Evolutionary conservation across 2,888 invertebrate species (phyloP).

Genomic region (Drosophila melanocephala): DNA sequence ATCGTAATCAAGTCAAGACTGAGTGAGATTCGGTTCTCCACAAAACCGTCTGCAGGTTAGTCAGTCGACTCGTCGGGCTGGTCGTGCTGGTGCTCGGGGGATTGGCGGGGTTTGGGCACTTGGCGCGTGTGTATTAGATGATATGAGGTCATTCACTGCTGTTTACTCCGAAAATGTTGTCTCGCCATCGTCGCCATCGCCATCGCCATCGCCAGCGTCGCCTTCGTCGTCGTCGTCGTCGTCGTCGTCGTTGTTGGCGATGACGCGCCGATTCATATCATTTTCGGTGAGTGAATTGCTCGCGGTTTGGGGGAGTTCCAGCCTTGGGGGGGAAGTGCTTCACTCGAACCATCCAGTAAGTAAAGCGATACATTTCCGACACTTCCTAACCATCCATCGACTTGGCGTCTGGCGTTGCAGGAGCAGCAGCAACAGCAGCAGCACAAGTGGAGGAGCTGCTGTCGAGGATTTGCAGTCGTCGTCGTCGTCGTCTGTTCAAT

Average conservation of each 20-base stretch:
- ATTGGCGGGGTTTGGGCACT: slow-evolving; percentile 65
- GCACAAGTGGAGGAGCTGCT: background rate
- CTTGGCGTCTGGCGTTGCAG: slow-evolving; percentile 54
- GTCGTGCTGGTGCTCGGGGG: background rate
- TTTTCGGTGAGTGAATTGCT: slow-evolving; percentile 22
- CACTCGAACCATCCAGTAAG: slow-evolving; percentile 29
- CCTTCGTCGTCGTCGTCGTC: slow-evolving; percentile 23
- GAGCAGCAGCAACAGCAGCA: slow-evolving; percentile 3
- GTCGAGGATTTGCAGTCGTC: slow-evolving; percentile 32
- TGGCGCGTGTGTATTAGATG: slow-evolving; percentile 84
- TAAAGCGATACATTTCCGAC: slow-evolving; percentile 76
- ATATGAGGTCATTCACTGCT: slow-evolving; percentile 84
- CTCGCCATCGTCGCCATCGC: slow-evolving; percentile 65
- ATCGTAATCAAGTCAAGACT: slow-evolving; percentile 62
- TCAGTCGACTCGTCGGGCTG: slow-evolving; percentile 33
- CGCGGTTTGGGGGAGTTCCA: background rate
- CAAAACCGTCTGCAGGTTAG: slow-evolving; percentile 70
- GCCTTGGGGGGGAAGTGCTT: background rate
- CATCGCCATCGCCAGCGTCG: slow-evolving; percentile 24
- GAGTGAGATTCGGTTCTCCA: slow-evolving; percentile 40
- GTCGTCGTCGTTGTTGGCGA: slow-evolving; percentile 34
- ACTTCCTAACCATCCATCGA: slow-evolving; percentile 72
- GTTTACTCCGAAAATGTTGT: slow-evolving; percentile 80
- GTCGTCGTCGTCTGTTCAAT: slow-evolving; percentile 76
- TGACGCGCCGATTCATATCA: slow-evolving; percentile 68